Evolutionary conservation across 2,888 invertebrate genomes (phyloP), one percentile per base, ranked within the genome.

Genomic region (Apamea crenata): DNA sequence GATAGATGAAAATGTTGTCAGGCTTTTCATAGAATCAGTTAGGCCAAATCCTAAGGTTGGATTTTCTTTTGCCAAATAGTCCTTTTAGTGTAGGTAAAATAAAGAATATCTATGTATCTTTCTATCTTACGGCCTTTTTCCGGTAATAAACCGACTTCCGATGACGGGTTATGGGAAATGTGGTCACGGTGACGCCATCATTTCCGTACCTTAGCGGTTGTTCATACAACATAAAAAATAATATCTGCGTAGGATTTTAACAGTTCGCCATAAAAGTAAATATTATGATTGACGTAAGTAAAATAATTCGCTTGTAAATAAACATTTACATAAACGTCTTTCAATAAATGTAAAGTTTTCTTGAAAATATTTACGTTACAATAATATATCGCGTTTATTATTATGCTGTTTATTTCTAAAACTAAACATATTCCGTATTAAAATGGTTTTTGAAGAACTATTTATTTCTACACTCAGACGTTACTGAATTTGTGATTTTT

Each of bases 291-390:
- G 83, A 83, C 86, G 83, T 32, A 61, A 66, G 63, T 44, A 44
- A 16, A 73, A 47, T 72, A 73, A 70, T 82, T 72, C 6, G 14
- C 12, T 53, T 69, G 68, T 50, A 80, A 36, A 80, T 85, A 84
- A 71, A 77, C 40, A 74, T 80, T 80, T 84, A 69, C 61, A 14
- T 63, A 36, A 16, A 67, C 63, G 67, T 74, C 69, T 83, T 63
- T 74, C 66, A 81, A 61, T 70, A 53, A 86, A 74, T 29, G 50
- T 65, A 29, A 18, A 72, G 66, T 44, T 85, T 71, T 59, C 63
- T 7, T 56, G 1, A 67, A 86, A 86, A 86, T 78, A 75, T 84
- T 84, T 84, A 83, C 36, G 16, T 78, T 81, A 63, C 59, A 67
- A 40, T 40, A 83, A 75, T 85, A 73, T 29, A 32, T 32, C 1